Evolutionary conservation across 1,140 invertebrate genomes (phyloP), one percentile per base, ranked within the genome.

Genomic region (Mycetomoellerius zeteki): DNA sequence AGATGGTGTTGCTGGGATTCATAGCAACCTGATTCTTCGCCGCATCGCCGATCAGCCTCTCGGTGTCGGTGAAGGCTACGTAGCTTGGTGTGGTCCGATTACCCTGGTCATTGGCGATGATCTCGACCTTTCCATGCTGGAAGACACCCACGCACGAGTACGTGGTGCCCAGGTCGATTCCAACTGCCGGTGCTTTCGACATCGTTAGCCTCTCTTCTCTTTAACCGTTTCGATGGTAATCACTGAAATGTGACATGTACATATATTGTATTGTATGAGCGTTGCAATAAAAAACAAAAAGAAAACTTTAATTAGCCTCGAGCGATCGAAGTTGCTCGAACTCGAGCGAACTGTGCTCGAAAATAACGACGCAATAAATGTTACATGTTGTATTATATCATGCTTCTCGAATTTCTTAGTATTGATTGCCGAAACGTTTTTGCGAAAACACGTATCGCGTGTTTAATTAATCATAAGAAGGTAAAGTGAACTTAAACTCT

Each of bases 101-200:
- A 56, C 98, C 98, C 94, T 99, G 98, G 91, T 99, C 98, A 91
- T 99, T 99, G 58, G 98, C 98, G 71, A 99, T 99, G 89, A 99
- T 99, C 93, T 99, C 98, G 8, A 99, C 98, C 93, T 98, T 98
- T 50, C 98, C 98, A 93, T 98, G 96, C 91, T 97, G 97, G 92
- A 97, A 98, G 1, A 98, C 97, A 62, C 97, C 97, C 4, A 98
- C 97, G 91, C 97, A 98, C 7, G 97, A 98, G 92, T 97, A 98
- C 2, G 98, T 98, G 5, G 97, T 98, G 19, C 97, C 97, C 84
- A 97, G 95, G 93, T 98, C 97, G 90, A 98, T 97, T 86, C 97
- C 97, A 64, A 98, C 96, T 50, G 97, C 96, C 91, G 96, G 95
- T 93, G 96, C 96, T 52, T 92, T 93, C 52, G 91, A 62, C 92